These are phyloP conservation scores for Hirundichthys speculiger DNA, from an alignment of 2,113 vertebrate species.

Conservation along the genomic window DNA sequence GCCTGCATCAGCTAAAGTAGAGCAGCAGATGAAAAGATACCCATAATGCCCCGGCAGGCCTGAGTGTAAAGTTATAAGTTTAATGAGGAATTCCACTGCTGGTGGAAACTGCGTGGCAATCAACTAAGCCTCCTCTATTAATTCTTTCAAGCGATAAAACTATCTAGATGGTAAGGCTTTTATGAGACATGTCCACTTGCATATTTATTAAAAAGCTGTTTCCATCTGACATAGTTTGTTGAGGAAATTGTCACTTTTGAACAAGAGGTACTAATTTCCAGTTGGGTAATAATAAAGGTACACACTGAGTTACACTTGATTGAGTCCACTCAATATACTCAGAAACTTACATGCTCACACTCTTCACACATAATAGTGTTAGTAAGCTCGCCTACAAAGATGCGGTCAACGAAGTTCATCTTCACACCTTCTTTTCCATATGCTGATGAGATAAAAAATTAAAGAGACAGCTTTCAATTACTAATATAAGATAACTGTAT, in stretches of 20 bases:
- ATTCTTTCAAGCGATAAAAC: slow-evolving; percentile 3
- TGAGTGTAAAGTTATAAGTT: neutral
- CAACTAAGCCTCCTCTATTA: neutral
- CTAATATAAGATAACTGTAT: too few species aligned
- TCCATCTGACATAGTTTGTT: neutral
- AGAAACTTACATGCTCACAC: slow-evolving; percentile 93
- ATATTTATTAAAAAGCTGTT: slow-evolving; percentile 4
- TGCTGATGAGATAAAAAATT: slow-evolving; percentile 80
- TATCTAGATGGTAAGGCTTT: neutral
- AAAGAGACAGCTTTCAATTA: neutral
- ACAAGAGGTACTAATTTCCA: neutral
- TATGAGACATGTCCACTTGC: neutral
- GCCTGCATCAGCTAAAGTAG: too few species aligned
- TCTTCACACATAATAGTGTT: slow-evolving; percentile 99
- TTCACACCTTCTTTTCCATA: slow-evolving; percentile 97
- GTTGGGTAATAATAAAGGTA: neutral
- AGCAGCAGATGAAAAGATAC: too few species aligned
- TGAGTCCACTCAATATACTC: neutral
- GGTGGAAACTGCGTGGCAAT: neutral
- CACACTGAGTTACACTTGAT: neutral
- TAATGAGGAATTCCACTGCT: slow-evolving; percentile 7
- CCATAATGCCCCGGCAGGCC: too few species aligned
- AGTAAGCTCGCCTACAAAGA: slow-evolving; percentile 98
- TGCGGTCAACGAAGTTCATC: slow-evolving; percentile 97
- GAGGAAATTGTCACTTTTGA: neutral